A percentile compares a stretch with the other conserved stretches of the same genome.
Conservation (phyloP, 2,113 vertebrate genomes). For the Stictonetta naevosa region DNA sequence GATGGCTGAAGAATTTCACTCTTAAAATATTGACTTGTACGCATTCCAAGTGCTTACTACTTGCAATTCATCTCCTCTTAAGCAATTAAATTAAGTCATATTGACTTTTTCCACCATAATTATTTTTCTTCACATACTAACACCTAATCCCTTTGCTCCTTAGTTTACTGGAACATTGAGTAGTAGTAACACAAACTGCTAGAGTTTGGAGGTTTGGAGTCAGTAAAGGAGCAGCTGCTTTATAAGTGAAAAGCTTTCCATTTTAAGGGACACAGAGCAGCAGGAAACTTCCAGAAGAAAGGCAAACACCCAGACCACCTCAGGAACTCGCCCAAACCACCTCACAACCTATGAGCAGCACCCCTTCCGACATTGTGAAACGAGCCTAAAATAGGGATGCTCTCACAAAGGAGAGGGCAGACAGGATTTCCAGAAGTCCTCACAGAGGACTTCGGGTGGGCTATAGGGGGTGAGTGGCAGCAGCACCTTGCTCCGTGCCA, state of each 20-base stretch:
- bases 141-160: neutral
- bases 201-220: neutral
- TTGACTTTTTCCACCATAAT: neutral
- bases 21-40: neutral
- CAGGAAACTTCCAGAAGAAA: neutral
- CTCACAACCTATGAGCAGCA: accelerated
- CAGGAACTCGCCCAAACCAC: accelerated
- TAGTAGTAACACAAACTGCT: neutral
- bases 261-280: neutral
- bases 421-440: neutral
- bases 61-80: neutral
- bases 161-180: neutral
- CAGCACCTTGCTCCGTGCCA: accelerated
- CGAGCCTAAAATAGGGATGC: neutral
- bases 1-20: neutral
- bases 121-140: conserved; percentile 9
- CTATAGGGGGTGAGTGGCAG: neutral
- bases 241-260: neutral
- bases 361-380: neutral
- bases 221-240: neutral
- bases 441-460: accelerated
- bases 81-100: conserved; percentile 1
- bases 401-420: neutral
- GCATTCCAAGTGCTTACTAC: neutral
- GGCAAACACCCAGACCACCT: neutral